Percentiles rank a stretch among this genome's conserved stretches.
These are phyloP conservation scores for Porites rus DNA, from an alignment of 92 coral and sea anemone genomes.

Conservation along the genomic window DNA sequence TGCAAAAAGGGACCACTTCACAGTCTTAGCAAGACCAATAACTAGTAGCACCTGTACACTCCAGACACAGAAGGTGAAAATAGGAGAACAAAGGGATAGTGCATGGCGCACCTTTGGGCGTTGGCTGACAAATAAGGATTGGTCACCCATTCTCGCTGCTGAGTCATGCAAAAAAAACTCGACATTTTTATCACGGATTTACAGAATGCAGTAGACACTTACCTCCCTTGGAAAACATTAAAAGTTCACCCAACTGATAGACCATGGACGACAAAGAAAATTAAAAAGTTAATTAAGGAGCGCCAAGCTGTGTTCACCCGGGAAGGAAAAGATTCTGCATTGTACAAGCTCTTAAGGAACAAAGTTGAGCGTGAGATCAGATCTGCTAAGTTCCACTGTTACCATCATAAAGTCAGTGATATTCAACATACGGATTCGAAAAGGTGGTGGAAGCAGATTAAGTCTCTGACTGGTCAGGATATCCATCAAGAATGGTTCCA, in stretches of 20 bases:
- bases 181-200: conserved; percentile 39
- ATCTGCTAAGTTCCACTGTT: too few species aligned
- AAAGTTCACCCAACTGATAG: conserved; percentile 43
- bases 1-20: background rate
- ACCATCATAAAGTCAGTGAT: too few species aligned
- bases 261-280: conserved; percentile 40
- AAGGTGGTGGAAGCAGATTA: too few species aligned
- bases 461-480: too few species aligned
- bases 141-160: conserved; percentile 10
- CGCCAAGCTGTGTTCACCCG: too few species aligned
- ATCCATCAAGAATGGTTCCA: too few species aligned
- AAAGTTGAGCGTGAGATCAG: too few species aligned
- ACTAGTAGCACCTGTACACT: background rate
- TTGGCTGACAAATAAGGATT: conserved; percentile 45
- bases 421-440: too few species aligned
- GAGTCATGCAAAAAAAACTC: conserved; percentile 34
- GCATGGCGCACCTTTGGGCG: conserved; percentile 1
- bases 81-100: background rate
- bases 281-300: background rate
- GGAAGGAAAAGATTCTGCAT: too few species aligned
- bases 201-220: conserved; percentile 43
- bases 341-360: too few species aligned
- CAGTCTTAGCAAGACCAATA: conserved; percentile 10
- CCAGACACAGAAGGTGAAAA: background rate
- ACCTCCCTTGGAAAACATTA: conserved; percentile 43